Conservation (phyloP, 1,140 invertebrate genomes). For the Ceratoteleas bidentatus region DNA sequence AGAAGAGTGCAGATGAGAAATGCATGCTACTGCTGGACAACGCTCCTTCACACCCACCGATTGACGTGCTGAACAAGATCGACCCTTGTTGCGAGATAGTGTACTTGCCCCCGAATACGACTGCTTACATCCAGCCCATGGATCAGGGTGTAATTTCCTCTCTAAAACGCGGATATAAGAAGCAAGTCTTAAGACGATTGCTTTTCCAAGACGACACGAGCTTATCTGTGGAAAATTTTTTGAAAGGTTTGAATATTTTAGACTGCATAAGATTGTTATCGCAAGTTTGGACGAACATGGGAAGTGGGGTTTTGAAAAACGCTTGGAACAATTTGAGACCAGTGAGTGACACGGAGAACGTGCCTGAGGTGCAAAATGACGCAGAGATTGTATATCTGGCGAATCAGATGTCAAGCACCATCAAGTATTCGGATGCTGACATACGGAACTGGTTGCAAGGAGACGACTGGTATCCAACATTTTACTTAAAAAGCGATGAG, state of each 20-base stretch:
- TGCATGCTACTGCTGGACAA: not conserved
- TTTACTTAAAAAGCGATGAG: conserved; percentile 8
- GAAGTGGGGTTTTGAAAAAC: conserved; percentile 16
- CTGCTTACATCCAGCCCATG: not conserved
- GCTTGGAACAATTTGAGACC: conserved; percentile 15
- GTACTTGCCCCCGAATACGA: conserved; percentile 5
- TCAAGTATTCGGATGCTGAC: not conserved
- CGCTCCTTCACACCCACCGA: not conserved
- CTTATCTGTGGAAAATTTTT: too few relatives aligned
- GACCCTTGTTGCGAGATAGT: not conserved
- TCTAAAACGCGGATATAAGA: not conserved
- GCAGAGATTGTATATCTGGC: conserved; percentile 2
- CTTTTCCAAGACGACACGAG: too few relatives aligned
- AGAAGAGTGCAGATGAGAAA: not conserved
- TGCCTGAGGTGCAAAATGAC: conserved; percentile 5
- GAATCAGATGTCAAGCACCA: not conserved
- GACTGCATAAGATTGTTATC: too few relatives aligned
- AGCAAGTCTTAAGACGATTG: not conserved
- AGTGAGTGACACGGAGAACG: not conserved
- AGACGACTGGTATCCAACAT: conserved; percentile 7
- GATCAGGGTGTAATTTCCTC: not conserved
- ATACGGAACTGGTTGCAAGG: conserved; percentile 3
- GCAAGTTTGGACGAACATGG: conserved; percentile 7
- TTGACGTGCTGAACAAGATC: not conserved
- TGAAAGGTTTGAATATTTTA: too few relatives aligned